A percentile compares a stretch with the other conserved stretches of the same genome.
These are phyloP conservation scores for Chiroxiphia lanceolata DNA, from an alignment of 2,797 vertebrate species.

Conservation along the genomic window DNA sequence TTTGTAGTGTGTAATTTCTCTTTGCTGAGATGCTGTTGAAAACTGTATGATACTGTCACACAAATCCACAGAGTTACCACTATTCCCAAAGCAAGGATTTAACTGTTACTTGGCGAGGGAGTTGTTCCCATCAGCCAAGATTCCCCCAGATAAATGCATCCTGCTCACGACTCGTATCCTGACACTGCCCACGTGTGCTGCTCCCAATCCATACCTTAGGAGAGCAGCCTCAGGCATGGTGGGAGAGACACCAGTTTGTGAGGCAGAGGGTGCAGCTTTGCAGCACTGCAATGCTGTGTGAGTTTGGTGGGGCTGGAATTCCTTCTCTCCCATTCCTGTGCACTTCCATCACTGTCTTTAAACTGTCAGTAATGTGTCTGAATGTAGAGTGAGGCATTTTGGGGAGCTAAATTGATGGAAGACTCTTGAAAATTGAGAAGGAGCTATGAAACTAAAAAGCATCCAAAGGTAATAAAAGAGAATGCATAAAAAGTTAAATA, in stretches of 20 bases:
- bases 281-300: not conserved
- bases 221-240: not conserved
- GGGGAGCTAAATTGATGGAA: not conserved
- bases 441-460: not conserved
- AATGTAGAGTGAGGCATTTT: not conserved
- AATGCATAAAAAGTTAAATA: not conserved
- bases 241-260: not conserved
- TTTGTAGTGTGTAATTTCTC: not conserved
- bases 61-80: not conserved
- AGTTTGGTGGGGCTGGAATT: not conserved
- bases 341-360: not conserved
- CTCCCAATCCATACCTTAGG: not conserved
- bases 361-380: not conserved
- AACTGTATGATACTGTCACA: not conserved
- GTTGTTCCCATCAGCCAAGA: not conserved
- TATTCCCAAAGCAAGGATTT: not conserved
- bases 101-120: not conserved
- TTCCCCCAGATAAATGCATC: not conserved
- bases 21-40: not conserved
- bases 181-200: accelerated
- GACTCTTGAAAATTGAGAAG: not conserved
- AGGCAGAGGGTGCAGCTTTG: not conserved
- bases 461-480: not conserved
- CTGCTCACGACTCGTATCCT: not conserved
- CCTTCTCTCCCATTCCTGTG: not conserved